These are phyloP conservation scores for Serrognathus titanus DNA, from an alignment of 2,888 invertebrate genomes.

Conservation along the genomic window DNA sequence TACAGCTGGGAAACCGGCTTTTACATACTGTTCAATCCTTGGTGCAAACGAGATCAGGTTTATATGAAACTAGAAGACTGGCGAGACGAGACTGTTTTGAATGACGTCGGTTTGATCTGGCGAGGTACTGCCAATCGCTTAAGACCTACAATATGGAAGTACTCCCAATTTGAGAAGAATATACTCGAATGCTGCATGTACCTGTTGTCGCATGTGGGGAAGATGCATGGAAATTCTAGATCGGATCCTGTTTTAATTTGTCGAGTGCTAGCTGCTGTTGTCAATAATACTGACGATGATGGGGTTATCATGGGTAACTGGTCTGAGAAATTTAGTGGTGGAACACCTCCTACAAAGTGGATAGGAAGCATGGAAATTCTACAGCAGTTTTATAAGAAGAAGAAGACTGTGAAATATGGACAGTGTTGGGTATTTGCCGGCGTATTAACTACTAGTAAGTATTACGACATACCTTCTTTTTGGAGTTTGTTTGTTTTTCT, in stretches of 20 bases:
- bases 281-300: constrained; percentile 83
- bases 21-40: constrained; percentile 85
- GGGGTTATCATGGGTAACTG: constrained; percentile 86
- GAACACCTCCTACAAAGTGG: constrained; percentile 87
- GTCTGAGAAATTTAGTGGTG: constrained; percentile 81
- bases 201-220: constrained; percentile 69
- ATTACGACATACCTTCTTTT: neutral
- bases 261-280: constrained; percentile 81
- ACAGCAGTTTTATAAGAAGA: constrained; percentile 77
- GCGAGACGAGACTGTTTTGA: constrained; percentile 79
- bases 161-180: constrained; percentile 83
- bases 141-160: constrained; percentile 86
- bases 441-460: constrained; percentile 74
- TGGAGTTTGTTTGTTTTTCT: too few species aligned
- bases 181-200: constrained; percentile 77
- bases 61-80: constrained; percentile 64
- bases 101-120: constrained; percentile 88
- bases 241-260: constrained; percentile 74
- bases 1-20: constrained; percentile 75
- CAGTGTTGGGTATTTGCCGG: constrained; percentile 97
- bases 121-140: constrained; percentile 82
- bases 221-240: constrained; percentile 56
- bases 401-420: constrained; percentile 86
- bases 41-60: constrained; percentile 72
- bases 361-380: constrained; percentile 82